Evolutionary conservation across 2,797 vertebrate genomes (phyloP).

Genomic region (Myotis findleyi): DNA sequence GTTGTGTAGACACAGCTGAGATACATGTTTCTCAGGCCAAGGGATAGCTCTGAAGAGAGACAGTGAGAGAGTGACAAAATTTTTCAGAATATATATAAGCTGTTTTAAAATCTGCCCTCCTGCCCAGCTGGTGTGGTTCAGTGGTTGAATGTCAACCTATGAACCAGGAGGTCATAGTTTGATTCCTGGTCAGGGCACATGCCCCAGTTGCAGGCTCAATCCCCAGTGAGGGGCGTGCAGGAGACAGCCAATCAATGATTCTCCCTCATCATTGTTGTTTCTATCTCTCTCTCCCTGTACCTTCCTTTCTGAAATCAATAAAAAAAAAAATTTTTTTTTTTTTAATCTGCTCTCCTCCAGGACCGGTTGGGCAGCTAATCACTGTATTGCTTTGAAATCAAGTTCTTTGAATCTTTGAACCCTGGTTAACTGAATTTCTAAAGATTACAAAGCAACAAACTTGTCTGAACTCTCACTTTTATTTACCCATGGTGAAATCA

Average conservation of each 20-base stretch:
- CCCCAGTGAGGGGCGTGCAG: too few relatives aligned
- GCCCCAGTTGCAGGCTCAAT: too few relatives aligned
- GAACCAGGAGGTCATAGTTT: too few relatives aligned
- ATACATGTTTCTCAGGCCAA: not conserved
- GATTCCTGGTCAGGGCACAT: too few relatives aligned
- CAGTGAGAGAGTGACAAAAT: not conserved
- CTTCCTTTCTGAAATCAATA: too few relatives aligned
- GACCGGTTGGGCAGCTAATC: not conserved
- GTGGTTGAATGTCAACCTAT: too few relatives aligned
- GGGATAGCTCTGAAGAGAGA: not conserved
- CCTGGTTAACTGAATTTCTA: not conserved
- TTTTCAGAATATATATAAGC: not conserved
- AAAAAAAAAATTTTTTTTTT: not conserved
- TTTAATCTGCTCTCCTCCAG: not conserved
- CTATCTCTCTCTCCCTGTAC: too few relatives aligned
- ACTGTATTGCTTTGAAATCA: not conserved
- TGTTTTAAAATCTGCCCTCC: not conserved
- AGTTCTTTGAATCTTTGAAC: not conserved
- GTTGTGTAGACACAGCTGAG: not conserved
- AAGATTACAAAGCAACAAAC: not conserved
- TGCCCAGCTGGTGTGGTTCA: too few relatives aligned
- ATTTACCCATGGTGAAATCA: not conserved
- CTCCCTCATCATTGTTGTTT: too few relatives aligned
- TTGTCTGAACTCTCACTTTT: constrained; percentile 27
- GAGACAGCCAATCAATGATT: too few relatives aligned